Evolutionary conservation across 1,140 invertebrate genomes (phyloP), one percentile per base, ranked within the genome.

Genomic region (Drosophila santomea): DNA sequence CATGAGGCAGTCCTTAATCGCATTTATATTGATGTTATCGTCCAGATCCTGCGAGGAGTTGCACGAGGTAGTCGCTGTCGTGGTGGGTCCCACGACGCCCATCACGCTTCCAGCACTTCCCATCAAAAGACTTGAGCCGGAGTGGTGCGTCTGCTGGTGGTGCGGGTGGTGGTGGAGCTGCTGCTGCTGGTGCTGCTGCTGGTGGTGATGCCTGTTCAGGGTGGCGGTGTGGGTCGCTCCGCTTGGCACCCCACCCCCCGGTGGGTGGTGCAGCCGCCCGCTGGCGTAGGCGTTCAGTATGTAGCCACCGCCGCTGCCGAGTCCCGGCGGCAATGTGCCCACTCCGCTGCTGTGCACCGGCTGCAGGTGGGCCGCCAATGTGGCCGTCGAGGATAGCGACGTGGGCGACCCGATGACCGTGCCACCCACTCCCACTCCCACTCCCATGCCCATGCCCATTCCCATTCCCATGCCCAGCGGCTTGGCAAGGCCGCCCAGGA

Each of bases 1-100:
- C 91, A 92, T 92, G 51, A 92, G 84, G 61, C 91, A 92, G 74
- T 92, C 91, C 72, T 92, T 92, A 57, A 92, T 92, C 35, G 91
- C 91, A 78, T 92, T 92, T 56, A 92, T 92, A 45, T 92, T 92
- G 48, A 92, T 92, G 58, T 91, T 91, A 44, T 92, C 91, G 45
- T 92, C 91, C 62, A 92, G 62, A 50, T 92, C 91, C 74, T 85
- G 91, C 12, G 91, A 92, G 48, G 91, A 91, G 61, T 91, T 91
- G 66, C 86, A 91, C 7, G 90, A 91, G 4, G 91, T 92, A 28
- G 91, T 91, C 41, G 90, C 76, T 45, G 88, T 91, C 35, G 84
- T 66, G 32, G 78, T 79, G 14, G 83, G 72, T 2, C 69, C 17
- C 32, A 52, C 50, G 2, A 68, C 61, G 14, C 84, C 84, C 66